These are phyloP conservation scores for Meloidogyne hapla DNA, from an alignment of 1,140 invertebrate species.

Conservation along the genomic window DNA sequence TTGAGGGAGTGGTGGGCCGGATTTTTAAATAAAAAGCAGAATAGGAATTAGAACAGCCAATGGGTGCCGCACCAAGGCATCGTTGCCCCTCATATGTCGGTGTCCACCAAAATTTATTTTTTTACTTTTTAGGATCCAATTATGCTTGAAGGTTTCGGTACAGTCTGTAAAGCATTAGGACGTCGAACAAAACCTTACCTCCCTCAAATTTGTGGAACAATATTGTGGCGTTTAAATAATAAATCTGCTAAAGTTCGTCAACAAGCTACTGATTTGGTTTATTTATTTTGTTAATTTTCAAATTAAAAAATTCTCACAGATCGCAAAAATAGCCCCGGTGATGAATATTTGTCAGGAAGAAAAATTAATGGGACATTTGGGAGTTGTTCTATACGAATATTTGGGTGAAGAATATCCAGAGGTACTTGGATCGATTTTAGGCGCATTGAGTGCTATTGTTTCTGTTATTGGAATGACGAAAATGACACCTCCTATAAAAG, in stretches of 20 bases:
- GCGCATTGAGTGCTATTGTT: constrained; percentile 95
- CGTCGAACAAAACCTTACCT: constrained; percentile 96
- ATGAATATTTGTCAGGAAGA: constrained; percentile 93
- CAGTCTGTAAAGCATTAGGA: constrained; percentile 93
- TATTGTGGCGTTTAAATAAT: constrained; percentile 97
- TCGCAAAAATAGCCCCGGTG: constrained; percentile 93
- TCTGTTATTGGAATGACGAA: constrained; percentile 99
- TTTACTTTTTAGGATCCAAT: constrained; percentile 81
- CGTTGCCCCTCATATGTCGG: no score
- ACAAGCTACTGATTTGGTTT: constrained; percentile 88
- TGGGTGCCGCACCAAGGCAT: no score
- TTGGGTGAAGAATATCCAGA: constrained; percentile 99
- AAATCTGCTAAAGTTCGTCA: constrained; percentile 99
- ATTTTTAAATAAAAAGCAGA: no score
- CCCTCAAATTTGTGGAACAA: constrained; percentile 99
- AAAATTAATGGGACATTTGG: constrained; percentile 98
- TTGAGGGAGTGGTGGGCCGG: no score
- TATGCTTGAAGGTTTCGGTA: constrained; percentile 98
- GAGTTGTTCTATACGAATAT: constrained; percentile 98
- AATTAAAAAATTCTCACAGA: constrained; percentile 65
- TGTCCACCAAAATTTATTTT: no score
- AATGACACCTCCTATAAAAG: constrained; percentile 99
- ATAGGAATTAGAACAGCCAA: no score
- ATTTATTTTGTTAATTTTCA: constrained; percentile 24
- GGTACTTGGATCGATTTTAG: constrained; percentile 94